These are phyloP conservation scores for Euglossa dilemma DNA, from an alignment of 1,140 invertebrate genomes.

Conservation along the genomic window DNA sequence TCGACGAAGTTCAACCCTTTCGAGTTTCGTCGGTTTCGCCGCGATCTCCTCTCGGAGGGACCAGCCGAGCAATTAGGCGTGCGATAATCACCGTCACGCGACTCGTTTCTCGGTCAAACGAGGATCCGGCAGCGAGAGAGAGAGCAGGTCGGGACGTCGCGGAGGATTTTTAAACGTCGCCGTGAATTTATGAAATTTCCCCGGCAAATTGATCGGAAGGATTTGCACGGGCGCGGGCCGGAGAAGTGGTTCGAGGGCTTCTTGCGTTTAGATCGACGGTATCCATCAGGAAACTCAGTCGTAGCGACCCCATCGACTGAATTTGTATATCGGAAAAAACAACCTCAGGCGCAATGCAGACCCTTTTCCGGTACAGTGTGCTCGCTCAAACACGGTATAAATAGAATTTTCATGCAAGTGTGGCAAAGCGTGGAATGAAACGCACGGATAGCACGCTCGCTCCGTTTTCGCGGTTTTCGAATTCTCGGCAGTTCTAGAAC, in stretches of 20 bases:
- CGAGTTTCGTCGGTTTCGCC: background rate
- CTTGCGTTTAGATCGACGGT: background rate
- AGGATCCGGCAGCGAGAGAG: background rate
- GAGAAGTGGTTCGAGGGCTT: background rate
- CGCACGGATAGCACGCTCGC: background rate
- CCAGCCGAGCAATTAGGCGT: background rate
- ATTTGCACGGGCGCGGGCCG: background rate
- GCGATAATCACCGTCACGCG: slow-evolving; percentile 12
- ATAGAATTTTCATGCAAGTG: slow-evolving; percentile 23
- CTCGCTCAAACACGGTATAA: slow-evolving; percentile 12
- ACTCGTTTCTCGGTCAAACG: background rate
- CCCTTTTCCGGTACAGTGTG: slow-evolving; percentile 26
- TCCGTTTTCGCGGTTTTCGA: background rate
- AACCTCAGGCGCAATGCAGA: slow-evolving; percentile 18
- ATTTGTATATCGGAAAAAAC: slow-evolving; percentile 31
- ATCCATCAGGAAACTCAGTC: background rate
- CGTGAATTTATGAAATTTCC: background rate
- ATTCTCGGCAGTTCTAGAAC: background rate
- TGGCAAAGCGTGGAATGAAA: background rate
- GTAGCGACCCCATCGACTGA: slow-evolving; percentile 5
- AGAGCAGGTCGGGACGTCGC: no score
- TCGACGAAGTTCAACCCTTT: slow-evolving; percentile 17
- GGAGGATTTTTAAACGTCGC: background rate
- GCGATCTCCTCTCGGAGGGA: slow-evolving; percentile 10
- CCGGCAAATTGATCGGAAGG: background rate